Evolutionary conservation across 2,797 vertebrate species (phyloP).

Genomic region (Melanotaenia maccullochi): DNA sequence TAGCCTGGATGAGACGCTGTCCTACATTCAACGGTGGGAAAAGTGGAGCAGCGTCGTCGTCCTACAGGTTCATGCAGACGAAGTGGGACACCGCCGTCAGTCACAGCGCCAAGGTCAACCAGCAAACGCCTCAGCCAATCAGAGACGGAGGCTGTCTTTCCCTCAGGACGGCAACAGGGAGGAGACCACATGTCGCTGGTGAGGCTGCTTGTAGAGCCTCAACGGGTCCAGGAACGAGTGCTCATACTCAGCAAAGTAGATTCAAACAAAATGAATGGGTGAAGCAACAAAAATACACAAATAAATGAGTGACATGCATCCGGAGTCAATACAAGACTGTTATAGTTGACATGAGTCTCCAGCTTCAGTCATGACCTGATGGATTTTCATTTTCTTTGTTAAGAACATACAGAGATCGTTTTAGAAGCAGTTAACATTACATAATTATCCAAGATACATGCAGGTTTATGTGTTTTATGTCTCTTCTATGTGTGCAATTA

Average conservation of each 20-base stretch:
- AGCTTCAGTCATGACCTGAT: too few species aligned
- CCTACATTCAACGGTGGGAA: constrained; percentile 43
- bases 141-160: constrained; percentile 14
- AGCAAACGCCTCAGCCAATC: constrained; percentile 35
- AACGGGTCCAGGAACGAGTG: background rate
- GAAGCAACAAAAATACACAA: too few species aligned
- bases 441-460: too few species aligned
- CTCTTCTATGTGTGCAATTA: too few species aligned
- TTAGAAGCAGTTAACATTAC: background rate
- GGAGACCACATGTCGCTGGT: constrained; percentile 11
- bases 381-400: too few species aligned
- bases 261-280: background rate
- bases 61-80: constrained; percentile 24
- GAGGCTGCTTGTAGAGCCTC: background rate
- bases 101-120: constrained; percentile 24
- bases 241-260: background rate
- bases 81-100: constrained; percentile 56
- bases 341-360: too few species aligned
- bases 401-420: background rate
- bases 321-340: too few species aligned
- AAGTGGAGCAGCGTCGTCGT: constrained; percentile 40
- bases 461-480: too few species aligned
- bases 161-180: constrained; percentile 20
- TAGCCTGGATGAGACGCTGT: background rate
- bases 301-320: too few species aligned